Conservation (phyloP, 2,113 vertebrate species). For the Galeopterus variegatus region DNA sequence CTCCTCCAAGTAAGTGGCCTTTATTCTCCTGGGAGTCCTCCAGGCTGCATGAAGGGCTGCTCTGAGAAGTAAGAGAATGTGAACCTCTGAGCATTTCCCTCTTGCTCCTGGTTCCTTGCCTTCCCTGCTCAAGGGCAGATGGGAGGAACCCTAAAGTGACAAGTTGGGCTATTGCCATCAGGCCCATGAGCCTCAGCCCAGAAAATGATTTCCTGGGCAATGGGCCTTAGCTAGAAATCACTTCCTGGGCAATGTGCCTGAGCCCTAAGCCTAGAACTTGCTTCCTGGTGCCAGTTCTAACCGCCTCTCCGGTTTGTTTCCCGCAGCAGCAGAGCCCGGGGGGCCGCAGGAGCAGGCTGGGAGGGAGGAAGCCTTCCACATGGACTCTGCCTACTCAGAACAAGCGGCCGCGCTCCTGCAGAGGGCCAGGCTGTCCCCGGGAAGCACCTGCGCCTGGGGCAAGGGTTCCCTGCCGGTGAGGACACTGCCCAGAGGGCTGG, state of each 20-base stretch:
- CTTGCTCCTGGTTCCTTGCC: not conserved
- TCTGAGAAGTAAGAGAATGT: not conserved
- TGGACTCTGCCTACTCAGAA: constrained; percentile 94
- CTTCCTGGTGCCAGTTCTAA: not conserved
- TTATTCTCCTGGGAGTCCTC: not conserved
- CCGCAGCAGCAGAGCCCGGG: constrained; percentile 59
- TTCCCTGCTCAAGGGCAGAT: not conserved
- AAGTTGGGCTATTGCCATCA: not conserved
- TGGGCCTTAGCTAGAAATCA: not conserved
- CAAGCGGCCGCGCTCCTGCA: constrained; percentile 92
- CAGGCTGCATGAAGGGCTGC: not conserved
- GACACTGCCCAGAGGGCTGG: not conserved
- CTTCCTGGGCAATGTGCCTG: not conserved
- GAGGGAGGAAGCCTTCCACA: constrained; percentile 91
- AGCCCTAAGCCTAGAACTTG: not conserved
- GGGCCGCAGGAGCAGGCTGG: constrained; percentile 68
- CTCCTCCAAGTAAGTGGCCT: constrained; percentile 78
- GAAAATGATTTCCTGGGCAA: constrained; percentile 25
- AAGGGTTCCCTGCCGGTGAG: constrained; percentile 92
- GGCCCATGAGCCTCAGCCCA: not conserved
- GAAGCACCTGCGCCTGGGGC: constrained; percentile 86
- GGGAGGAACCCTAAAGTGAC: not conserved
- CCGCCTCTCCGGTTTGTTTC: not conserved
- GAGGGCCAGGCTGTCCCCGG: constrained; percentile 87
- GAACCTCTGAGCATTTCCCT: not conserved